Percentiles rank a stretch among this genome's conserved stretches.
phyloP scores from a whole-genome alignment of 2,113 vertebrate species.

The Chaetodon trifascialis region DNA sequence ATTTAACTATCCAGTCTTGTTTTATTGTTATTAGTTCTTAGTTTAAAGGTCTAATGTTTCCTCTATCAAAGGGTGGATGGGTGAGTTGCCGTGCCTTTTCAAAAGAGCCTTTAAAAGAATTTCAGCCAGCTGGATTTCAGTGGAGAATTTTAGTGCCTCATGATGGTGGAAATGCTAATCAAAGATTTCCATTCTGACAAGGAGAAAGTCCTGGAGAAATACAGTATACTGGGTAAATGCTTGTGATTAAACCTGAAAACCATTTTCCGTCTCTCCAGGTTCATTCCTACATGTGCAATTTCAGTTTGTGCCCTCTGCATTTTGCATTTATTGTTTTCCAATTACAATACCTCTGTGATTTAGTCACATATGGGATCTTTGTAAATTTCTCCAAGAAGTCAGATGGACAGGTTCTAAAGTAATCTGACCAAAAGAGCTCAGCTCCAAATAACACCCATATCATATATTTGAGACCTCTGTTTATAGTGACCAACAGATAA shows the following conservation, averaged over 20 bases:
- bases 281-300: not conserved
- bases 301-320: not conserved
- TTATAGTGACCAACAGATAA: not conserved
- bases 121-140: not conserved
- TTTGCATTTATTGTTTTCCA: not conserved
- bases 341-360: not conserved
- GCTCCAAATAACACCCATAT: not conserved
- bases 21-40: slow-evolving; percentile 54
- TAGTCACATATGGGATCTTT: not conserved
- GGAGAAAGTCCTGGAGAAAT: not conserved
- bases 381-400: not conserved
- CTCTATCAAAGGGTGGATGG: not conserved
- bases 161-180: slow-evolving; percentile 1
- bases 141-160: not conserved
- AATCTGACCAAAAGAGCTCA: not conserved
- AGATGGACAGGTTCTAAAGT: not conserved
- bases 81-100: slow-evolving; percentile 15
- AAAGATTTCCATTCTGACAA: not conserved
- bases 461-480: not conserved
- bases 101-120: slow-evolving; percentile 26
- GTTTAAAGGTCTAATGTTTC: slow-evolving; percentile 59
- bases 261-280: not conserved
- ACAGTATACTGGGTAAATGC: not conserved
- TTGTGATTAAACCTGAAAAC: not conserved
- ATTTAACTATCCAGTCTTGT: slow-evolving; percentile 44